A percentile compares a stretch with the other conserved stretches of the same genome.
These are phyloP conservation scores for Bombus balteatus DNA, from an alignment of 1,140 invertebrate genomes.

Conservation along the genomic window DNA sequence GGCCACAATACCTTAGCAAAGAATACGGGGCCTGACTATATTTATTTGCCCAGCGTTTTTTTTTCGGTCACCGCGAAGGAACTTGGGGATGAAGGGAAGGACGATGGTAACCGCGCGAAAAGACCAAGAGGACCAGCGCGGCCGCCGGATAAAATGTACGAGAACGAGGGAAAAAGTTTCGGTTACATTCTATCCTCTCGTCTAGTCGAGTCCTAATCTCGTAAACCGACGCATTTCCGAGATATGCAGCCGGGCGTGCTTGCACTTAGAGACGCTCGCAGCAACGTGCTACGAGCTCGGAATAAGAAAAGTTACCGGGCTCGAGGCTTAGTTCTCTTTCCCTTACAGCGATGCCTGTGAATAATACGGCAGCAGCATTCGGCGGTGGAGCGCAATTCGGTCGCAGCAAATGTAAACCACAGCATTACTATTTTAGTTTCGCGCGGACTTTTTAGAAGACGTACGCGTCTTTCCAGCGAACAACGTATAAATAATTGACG, in stretches of 20 bases:
- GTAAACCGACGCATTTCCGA: slow-evolving; percentile 19
- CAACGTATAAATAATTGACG: slow-evolving; percentile 61
- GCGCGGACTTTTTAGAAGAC: slow-evolving; percentile 36
- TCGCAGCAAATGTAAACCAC: slow-evolving; percentile 65
- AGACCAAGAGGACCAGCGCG: slow-evolving; percentile 11
- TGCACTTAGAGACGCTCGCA: slow-evolving; percentile 9
- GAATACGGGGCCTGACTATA: slow-evolving; percentile 68
- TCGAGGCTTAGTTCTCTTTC: slow-evolving; percentile 46
- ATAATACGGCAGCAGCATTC: slow-evolving; percentile 57
- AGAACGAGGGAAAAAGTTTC: slow-evolving; percentile 41
- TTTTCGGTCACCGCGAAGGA: slow-evolving; percentile 29
- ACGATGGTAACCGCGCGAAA: slow-evolving; percentile 26
- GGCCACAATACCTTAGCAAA: slow-evolving; percentile 70
- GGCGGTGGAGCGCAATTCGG: slow-evolving; percentile 34
- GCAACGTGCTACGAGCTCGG: slow-evolving; percentile 29
- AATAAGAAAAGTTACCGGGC: slow-evolving; percentile 62
- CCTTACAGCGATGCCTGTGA: slow-evolving; percentile 27
- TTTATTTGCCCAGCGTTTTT: slow-evolving; percentile 62
- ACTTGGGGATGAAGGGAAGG: slow-evolving; percentile 12
- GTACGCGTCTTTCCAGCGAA: slow-evolving; percentile 42
- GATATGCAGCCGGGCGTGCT: slow-evolving; percentile 4
- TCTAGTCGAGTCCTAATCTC: slow-evolving; percentile 45
- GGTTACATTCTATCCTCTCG: slow-evolving; percentile 3
- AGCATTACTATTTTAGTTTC: slow-evolving; percentile 60
- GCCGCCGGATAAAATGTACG: neutral